These are phyloP conservation scores for Fukomys damarensis DNA, from an alignment of 2,113 vertebrate species.

Conservation along the genomic window DNA sequence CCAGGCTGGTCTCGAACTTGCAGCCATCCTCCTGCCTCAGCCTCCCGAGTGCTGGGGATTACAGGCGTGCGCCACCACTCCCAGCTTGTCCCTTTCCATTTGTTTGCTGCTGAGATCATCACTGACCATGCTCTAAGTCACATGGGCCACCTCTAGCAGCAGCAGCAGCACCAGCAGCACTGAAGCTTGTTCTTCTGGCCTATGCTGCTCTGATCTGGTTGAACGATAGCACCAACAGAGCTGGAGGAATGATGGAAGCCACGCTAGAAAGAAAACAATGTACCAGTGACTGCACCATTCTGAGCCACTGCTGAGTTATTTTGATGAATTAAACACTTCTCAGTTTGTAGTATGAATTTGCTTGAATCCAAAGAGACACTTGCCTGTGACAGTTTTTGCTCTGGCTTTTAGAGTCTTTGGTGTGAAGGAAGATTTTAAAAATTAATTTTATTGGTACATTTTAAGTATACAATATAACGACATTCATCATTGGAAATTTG, in stretches of 20 bases:
- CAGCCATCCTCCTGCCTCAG: too few relatives aligned
- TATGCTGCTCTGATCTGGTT: background rate
- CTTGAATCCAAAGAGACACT: background rate
- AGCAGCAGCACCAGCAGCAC: background rate
- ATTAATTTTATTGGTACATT: too few relatives aligned
- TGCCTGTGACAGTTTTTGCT: background rate
- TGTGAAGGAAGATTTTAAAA: too few relatives aligned
- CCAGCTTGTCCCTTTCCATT: background rate
- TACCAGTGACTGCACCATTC: background rate
- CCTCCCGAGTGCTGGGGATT: too few relatives aligned
- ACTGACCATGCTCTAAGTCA: background rate
- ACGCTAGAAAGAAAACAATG: background rate
- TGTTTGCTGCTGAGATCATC: background rate
- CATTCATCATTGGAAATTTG: too few relatives aligned
- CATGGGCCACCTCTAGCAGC: background rate
- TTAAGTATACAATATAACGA: too few relatives aligned
- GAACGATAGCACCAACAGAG: background rate
- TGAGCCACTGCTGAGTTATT: background rate
- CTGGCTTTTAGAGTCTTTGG: background rate
- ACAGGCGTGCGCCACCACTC: too few relatives aligned
- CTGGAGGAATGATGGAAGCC: background rate
- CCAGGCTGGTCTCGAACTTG: too few relatives aligned
- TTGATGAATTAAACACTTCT: conserved; percentile 9
- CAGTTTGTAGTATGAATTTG: background rate
- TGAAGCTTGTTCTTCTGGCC: background rate